Evolutionary conservation across 1,140 invertebrate genomes (phyloP).

Genomic region (Trigoniulus corallinus): DNA sequence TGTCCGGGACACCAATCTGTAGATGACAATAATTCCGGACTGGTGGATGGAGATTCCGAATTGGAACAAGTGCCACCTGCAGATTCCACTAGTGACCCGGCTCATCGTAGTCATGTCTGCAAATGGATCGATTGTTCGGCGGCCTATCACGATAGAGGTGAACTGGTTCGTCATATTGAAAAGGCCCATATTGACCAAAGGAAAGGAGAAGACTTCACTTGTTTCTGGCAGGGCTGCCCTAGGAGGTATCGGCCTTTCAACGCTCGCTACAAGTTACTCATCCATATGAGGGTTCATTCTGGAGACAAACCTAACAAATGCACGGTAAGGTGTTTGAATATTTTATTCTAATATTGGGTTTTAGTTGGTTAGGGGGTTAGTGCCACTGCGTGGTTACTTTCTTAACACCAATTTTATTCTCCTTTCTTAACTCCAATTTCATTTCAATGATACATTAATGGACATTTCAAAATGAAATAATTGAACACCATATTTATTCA

Average conservation of each 20-base stretch:
- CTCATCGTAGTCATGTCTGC: conserved; percentile 36
- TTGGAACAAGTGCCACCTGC: no score
- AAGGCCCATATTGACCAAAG: conserved; percentile 67
- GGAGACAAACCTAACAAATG: conserved; percentile 94
- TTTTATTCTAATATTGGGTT: neutral
- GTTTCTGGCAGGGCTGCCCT: conserved; percentile 77
- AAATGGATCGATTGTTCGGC: conserved; percentile 71
- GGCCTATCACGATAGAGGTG: conserved; percentile 54
- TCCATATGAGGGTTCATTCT: conserved; percentile 90
- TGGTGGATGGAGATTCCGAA: no score
- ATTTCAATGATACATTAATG: no score
- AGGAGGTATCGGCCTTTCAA: conserved; percentile 76
- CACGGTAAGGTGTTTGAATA: conserved; percentile 46
- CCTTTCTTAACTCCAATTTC: no score
- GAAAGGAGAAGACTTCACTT: conserved; percentile 68
- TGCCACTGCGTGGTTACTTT: no score
- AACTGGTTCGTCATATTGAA: conserved; percentile 78
- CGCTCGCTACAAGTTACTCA: conserved; percentile 86
- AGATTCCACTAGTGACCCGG: no score
- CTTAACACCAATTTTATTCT: no score
- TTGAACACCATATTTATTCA: no score
- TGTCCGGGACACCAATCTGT: no score
- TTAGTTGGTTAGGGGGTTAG: no score
- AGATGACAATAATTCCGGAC: no score
- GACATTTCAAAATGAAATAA: no score